A percentile compares a stretch with the other conserved stretches of the same genome.
Evolutionary conservation across 2,797 vertebrate species (phyloP).

Genomic region (Alauda arvensis): DNA sequence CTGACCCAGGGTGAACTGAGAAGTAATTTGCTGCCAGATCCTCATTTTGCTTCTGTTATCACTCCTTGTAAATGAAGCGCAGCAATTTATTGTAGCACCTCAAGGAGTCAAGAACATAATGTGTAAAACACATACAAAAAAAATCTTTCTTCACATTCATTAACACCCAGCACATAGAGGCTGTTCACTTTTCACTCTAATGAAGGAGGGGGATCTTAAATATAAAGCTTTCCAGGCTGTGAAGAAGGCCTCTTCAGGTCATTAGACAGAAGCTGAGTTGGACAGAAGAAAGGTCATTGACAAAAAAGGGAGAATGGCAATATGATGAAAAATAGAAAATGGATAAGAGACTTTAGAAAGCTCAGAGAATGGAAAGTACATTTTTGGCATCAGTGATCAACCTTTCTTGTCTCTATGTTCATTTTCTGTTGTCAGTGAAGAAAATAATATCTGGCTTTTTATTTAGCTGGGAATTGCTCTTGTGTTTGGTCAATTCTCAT

Average conservation of each 20-base stretch:
- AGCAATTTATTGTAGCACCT: conserved; percentile 86
- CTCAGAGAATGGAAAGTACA: conserved; percentile 67
- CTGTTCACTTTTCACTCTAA: conserved; percentile 79
- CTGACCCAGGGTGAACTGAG: conserved; percentile 81
- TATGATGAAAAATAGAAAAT: conserved; percentile 77
- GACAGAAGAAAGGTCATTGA: conserved; percentile 80
- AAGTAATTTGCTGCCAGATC: conserved; percentile 78
- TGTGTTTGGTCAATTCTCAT: conserved; percentile 82
- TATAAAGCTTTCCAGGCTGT: conserved; percentile 74
- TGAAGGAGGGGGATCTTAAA: conserved; percentile 77
- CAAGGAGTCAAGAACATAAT: conserved; percentile 94
- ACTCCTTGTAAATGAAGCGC: conserved; percentile 74
- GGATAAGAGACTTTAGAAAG: conserved; percentile 72
- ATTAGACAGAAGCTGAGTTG: conserved; percentile 74
- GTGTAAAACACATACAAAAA: conserved; percentile 83
- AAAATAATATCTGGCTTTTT: conserved; percentile 71
- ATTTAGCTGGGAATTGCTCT: conserved; percentile 73
- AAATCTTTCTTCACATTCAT: conserved; percentile 81
- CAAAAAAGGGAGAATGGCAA: conserved; percentile 75
- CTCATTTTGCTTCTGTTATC: conserved; percentile 79
- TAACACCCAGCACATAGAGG: conserved; percentile 79
- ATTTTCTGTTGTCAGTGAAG: conserved; percentile 70
- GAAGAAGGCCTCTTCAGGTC: conserved; percentile 79
- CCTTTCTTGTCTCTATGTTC: conserved; percentile 63
- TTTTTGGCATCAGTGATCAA: conserved; percentile 74